Evolutionary conservation across 1,140 invertebrate genomes (phyloP), one percentile per base, ranked within the genome.

Genomic region (Tetranychus cinnabarinus): DNA sequence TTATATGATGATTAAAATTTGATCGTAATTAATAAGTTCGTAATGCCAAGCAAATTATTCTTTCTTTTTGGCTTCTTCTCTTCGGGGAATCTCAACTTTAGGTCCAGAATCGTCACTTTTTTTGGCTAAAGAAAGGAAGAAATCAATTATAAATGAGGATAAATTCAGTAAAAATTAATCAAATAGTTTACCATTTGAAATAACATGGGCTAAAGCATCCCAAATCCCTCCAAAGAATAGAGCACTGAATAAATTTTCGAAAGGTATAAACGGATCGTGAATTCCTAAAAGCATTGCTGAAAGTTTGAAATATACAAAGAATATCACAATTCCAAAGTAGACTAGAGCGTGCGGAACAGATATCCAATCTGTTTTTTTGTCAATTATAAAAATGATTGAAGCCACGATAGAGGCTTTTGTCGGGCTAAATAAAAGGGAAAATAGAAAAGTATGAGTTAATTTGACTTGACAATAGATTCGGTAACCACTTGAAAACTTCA

Each of bases 301-400:
- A 35, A 98, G 71, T 80, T 97, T 97, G 75, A 98, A 97, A 75
- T 98, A 97, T 15, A 97, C 87, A 70, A 98, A 93, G 80, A 98
- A 97, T 66, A 95, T 89, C n/a, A 97, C 90, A 67, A 97, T 88
- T 64, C 90, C 89, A 70, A 97, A 92, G 76, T 97, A 97, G 56
- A 97, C 88, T 3, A 97, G 76, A 52, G 90, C 85, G 73, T 97
- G 92, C 31, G 93, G 92, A 36, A 91, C 89, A 23, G 88, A 90
- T 68, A 98, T 95, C 67, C 89, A 78, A 70, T 93, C 87, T 56
- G 89, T 92, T 74, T 96, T 92, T 71, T 91, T 92, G 73, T 97
- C 92, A 67, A 97, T 71, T 39, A 97, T 85, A 73, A 98, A 97
- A 66, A 98, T 86, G 52, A 96, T 79, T 0, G 92, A 89, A 45